phyloP scores from a whole-genome alignment of 2,888 invertebrate species.

The Psylliodes chrysocephalus region DNA sequence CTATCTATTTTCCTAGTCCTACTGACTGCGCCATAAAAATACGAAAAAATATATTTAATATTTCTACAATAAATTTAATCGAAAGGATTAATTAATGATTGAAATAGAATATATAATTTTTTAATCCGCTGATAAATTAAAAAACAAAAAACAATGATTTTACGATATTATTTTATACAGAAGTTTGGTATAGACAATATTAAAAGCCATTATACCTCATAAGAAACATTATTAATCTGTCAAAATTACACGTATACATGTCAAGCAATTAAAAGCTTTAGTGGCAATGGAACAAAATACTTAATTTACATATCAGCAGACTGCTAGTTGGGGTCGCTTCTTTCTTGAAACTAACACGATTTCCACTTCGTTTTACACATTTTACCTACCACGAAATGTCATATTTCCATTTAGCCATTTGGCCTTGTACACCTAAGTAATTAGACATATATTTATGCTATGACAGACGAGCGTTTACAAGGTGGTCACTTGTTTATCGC shows the following conservation, averaged over 20 bases:
- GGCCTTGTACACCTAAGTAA: slow-evolving; percentile 32
- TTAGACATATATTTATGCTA: slow-evolving; percentile 34
- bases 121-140: too few species aligned
- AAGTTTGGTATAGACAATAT: too few species aligned
- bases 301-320: slow-evolving; percentile 9
- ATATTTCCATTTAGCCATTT: slow-evolving; percentile 27
- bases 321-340: not conserved
- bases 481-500: not conserved
- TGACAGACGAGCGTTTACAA: slow-evolving; percentile 4
- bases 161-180: too few species aligned
- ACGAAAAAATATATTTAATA: too few species aligned
- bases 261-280: not conserved
- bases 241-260: not conserved
- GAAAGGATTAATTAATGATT: too few species aligned
- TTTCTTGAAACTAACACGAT: slow-evolving; percentile 8
- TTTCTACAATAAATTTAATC: too few species aligned
- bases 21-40: too few species aligned
- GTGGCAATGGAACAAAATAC: not conserved
- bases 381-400: slow-evolving; percentile 2
- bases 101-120: too few species aligned
- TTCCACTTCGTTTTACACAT: slow-evolving; percentile 10
- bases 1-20: too few species aligned
- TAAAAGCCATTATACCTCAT: too few species aligned
- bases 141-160: too few species aligned
- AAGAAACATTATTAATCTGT: slow-evolving; percentile 1